Percentiles rank a stretch among this genome's conserved stretches.
Evolutionary conservation across 2,113 vertebrate genomes (phyloP).

Genomic region (Sebastes fasciatus): DNA sequence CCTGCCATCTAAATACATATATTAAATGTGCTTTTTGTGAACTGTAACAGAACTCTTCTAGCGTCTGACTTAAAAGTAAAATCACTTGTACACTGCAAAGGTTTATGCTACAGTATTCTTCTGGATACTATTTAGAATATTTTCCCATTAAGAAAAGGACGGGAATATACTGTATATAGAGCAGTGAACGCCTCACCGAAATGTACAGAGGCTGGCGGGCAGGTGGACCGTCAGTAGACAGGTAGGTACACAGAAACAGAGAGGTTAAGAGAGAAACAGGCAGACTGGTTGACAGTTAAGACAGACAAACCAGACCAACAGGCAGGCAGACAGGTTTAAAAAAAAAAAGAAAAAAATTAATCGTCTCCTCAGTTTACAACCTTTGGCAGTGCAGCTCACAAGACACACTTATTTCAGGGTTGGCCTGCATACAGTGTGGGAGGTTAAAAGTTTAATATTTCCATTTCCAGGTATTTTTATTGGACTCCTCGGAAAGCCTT

Average conservation of each 20-base stretch:
- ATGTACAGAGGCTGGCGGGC: background rate
- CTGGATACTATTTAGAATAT: constrained; percentile 78
- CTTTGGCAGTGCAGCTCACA: constrained; percentile 38
- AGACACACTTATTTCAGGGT: constrained; percentile 51
- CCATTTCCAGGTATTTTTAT: constrained; percentile 50
- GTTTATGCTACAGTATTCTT: constrained; percentile 64
- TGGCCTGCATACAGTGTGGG: constrained; percentile 42
- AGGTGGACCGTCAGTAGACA: constrained; percentile 7
- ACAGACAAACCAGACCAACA: constrained; percentile 51
- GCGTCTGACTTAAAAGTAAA: background rate
- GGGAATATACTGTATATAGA: background rate
- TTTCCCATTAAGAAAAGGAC: constrained; percentile 58
- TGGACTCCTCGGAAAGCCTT: constrained; percentile 41
- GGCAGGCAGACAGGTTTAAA: background rate
- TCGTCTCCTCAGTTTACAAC: constrained; percentile 31
- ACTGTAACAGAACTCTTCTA: background rate
- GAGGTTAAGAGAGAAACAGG: background rate
- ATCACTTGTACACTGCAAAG: background rate
- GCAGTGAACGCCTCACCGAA: constrained; percentile 14
- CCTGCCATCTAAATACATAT: background rate
- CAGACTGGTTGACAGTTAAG: constrained; percentile 26
- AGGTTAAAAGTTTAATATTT: constrained; percentile 64
- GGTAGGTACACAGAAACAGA: background rate
- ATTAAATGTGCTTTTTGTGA: background rate
- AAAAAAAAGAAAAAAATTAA: constrained; percentile 5